Base-by-base conservation (phyloP, 2,113 vertebrate genomes). In the Myrmecophaga tridactyla region DNA sequence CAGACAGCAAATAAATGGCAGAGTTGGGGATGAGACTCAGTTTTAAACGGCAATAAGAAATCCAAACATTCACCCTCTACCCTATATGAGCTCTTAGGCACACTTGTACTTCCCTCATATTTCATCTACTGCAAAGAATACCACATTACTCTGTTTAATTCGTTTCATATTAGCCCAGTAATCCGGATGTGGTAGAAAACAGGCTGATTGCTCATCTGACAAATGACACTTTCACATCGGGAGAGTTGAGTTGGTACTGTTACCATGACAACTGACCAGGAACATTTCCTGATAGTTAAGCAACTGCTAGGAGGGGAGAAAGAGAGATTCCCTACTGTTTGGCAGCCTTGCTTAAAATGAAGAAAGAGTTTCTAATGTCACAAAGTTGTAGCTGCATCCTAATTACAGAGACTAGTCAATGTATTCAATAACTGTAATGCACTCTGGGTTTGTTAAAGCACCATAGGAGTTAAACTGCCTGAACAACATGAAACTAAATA, bases 191-290 rank as follows among this genome's bases (percentile, higher is more conserved):
- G 86, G 76, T 83, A 96, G 88, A 76, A 89, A 96, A 97, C 91
- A 87, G 17, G 69, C 51, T 90, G 67, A 96, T 91, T 86, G 18
- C n/a, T 56, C 92, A 96, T 88, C 95, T 95, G 90, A 97, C 89
- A 98, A 97, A 93, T 72, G 51, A 89, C 6, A 41, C 12, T 72
- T 96, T 97, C 96, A 85, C 96, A 94, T 69, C 29, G 27, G 69
- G 48, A 62, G 70, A 5, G 6, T 34, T 86, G 63, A 91, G 82
- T 43, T 84, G 39, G 73, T 91, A 67, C 70, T 84, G 27, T 2
- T 94, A 81, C 67, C 82, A 92, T 89, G 41, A 67, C 86, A 94
- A 31, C 77, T 84, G 41, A 92, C 85, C 43, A 62, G 10, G 53
- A 92, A 58, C 29, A 56, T 81, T 85, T 94, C 77, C 77, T 90